Conservation (phyloP, 1,140 invertebrate species). For the Meloidogyne hapla region DNA sequence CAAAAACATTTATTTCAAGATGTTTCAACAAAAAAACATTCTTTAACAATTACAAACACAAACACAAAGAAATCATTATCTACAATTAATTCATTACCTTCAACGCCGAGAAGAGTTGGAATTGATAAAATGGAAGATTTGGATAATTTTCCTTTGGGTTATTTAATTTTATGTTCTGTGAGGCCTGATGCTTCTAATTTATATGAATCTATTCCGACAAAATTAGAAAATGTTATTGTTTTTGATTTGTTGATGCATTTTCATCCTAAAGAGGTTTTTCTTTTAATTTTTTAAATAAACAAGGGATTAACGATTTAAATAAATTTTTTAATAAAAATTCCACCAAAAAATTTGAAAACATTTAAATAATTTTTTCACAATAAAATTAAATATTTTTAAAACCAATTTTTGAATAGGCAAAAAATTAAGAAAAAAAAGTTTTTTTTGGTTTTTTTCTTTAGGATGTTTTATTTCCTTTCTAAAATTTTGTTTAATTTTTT, state of each 20-base stretch:
- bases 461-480: no score
- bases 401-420: no score
- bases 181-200: not conserved
- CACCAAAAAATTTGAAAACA: no score
- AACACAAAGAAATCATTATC: not conserved
- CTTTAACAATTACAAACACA: not conserved
- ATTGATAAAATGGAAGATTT: constrained; percentile 4
- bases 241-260: constrained; percentile 7
- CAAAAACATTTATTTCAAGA: not conserved
- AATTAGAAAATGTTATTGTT: not conserved
- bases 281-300: not conserved
- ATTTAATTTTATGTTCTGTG: constrained; percentile 7
- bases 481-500: no score
- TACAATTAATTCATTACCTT: not conserved
- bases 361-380: no score
- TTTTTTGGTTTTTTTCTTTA: no score
- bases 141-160: constrained; percentile 3
- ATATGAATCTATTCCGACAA: not conserved
- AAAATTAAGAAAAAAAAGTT: no score
- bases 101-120: not conserved
- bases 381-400: no score
- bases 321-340: no score
- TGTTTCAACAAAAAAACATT: not conserved
- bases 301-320: no score
- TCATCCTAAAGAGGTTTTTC: constrained; percentile 12